phyloP scores from a whole-genome alignment of 2,797 vertebrate species.

The Melanotaenia pygmaea region DNA sequence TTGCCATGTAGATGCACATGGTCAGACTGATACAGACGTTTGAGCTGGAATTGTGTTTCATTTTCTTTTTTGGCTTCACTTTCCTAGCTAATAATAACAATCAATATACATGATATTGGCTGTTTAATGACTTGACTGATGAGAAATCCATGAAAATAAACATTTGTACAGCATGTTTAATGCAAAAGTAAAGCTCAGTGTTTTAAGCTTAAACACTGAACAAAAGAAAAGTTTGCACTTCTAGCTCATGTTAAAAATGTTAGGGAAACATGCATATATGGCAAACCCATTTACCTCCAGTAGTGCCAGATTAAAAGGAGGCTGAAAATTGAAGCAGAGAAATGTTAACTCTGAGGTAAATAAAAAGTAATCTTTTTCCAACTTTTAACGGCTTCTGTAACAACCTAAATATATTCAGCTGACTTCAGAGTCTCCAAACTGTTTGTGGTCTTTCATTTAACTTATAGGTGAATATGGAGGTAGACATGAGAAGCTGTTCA shows the following conservation, averaged over 20 bases:
- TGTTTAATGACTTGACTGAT: neutral
- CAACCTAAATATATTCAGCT: neutral
- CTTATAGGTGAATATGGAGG: neutral
- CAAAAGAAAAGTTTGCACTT: neutral
- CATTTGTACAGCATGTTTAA: neutral
- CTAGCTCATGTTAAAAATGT: neutral
- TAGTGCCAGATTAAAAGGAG: neutral
- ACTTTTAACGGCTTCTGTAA: neutral
- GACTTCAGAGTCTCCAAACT: neutral
- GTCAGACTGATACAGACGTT: neutral
- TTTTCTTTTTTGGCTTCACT: neutral
- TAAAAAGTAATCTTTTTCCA: neutral
- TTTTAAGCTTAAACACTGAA: neutral
- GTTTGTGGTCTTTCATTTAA: neutral
- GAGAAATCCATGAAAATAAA: neutral
- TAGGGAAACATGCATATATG: too few relatives aligned
- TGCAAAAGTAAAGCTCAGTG: neutral
- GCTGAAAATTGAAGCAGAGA: neutral
- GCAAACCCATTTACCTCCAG: neutral
- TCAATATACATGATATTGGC: neutral
- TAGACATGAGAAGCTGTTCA: neutral
- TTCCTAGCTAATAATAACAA: too few relatives aligned
- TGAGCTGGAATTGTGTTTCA: neutral
- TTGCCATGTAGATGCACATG: neutral
- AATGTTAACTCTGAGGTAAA: neutral